A percentile compares a stretch with the other conserved stretches of the same genome.
Evolutionary conservation across 2,888 invertebrate species (phyloP).

Genomic region (Amorpha juglandis): DNA sequence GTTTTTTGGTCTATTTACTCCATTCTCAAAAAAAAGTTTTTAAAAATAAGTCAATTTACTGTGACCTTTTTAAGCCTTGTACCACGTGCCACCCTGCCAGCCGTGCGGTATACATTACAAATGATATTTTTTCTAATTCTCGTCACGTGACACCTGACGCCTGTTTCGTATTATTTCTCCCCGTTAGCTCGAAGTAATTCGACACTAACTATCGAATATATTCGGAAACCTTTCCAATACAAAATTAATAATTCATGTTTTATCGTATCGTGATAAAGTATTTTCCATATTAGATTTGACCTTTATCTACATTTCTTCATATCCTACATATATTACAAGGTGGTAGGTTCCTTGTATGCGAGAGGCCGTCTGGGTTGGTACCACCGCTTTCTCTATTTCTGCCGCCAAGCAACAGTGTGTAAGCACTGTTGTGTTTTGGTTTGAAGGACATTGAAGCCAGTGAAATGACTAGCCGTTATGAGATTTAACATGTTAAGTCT

Average conservation of each 20-base stretch:
- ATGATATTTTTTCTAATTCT: conserved; percentile 59
- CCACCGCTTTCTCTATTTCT: too few relatives aligned
- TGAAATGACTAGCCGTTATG: too few relatives aligned
- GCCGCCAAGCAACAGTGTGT: too few relatives aligned
- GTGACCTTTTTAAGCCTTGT: background rate
- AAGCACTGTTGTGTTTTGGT: too few relatives aligned
- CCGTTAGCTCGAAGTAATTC: conserved; percentile 68
- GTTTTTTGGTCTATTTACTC: too few relatives aligned
- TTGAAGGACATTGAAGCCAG: too few relatives aligned
- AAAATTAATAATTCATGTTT: conserved; percentile 31
- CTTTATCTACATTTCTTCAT: too few relatives aligned
- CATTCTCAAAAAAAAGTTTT: too few relatives aligned
- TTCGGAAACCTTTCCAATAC: conserved; percentile 72
- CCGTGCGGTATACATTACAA: conserved; percentile 56
- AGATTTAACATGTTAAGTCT: too few relatives aligned
- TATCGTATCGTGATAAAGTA: background rate
- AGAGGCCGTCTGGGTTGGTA: too few relatives aligned
- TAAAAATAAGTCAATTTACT: background rate
- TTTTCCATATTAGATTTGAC: background rate
- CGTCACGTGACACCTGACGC: conserved; percentile 69
- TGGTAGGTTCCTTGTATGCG: too few relatives aligned
- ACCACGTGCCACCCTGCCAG: conserved; percentile 34
- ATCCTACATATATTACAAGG: too few relatives aligned
- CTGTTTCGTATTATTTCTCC: conserved; percentile 77
- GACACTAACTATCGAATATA: conserved; percentile 76